Conservation (phyloP, 1,140 invertebrate species). For the Drosophila pandora region DNA sequence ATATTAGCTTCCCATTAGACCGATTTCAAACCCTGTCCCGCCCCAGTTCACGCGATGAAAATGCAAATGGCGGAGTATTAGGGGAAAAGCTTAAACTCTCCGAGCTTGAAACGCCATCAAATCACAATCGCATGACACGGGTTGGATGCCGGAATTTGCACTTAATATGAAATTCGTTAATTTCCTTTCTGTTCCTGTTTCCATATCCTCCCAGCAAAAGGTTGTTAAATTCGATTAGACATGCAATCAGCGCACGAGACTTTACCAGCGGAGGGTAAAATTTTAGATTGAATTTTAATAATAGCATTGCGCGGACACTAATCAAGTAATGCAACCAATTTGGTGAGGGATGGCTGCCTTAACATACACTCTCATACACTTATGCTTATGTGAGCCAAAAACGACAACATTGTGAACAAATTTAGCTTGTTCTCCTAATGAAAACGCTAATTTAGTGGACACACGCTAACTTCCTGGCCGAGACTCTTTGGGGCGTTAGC, state of each 20-base stretch:
- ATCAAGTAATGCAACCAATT: constrained; percentile 81
- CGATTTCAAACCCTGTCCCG: background rate
- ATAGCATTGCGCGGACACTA: constrained; percentile 59
- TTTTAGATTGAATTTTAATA: constrained; percentile 77
- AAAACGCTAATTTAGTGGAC: constrained; percentile 74
- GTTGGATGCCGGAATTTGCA: constrained; percentile 65
- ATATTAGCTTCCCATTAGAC: background rate
- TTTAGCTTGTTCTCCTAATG: constrained; percentile 73
- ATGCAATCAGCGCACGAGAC: constrained; percentile 56
- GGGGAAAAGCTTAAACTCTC: constrained; percentile 9
- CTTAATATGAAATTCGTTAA: constrained; percentile 68
- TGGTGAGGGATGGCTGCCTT: constrained; percentile 5
- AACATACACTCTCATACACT: background rate
- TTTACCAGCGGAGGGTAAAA: constrained; percentile 44
- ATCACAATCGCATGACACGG: constrained; percentile 79
- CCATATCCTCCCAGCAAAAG: constrained; percentile 55
- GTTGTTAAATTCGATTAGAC: constrained; percentile 78
- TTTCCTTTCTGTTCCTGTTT: constrained; percentile 38
- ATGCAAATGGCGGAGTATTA: constrained; percentile 8
- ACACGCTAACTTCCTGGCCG: constrained; percentile 49
- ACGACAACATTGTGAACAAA: constrained; percentile 79
- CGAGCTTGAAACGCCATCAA: constrained; percentile 36
- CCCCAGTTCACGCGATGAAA: constrained; percentile 5
- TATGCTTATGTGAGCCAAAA: constrained; percentile 3
- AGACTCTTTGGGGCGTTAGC: constrained; percentile 2